Evolutionary conservation across 2,113 vertebrate genomes (phyloP).

Genomic region (Numenius arquata): DNA sequence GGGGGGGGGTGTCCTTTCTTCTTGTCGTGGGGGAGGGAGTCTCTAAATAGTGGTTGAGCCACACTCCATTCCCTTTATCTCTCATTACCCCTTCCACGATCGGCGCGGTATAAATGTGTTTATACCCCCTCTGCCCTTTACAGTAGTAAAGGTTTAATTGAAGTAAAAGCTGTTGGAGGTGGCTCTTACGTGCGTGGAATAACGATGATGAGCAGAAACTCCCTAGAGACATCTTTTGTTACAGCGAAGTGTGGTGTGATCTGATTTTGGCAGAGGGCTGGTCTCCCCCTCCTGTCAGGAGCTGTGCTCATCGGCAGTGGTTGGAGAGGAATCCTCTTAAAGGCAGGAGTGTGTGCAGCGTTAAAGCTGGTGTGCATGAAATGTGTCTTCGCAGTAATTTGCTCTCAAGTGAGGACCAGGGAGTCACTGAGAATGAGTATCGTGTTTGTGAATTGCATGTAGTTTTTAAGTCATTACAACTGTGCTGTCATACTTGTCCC

Average conservation of each 20-base stretch:
- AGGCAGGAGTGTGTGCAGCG: neutral
- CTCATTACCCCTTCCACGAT: neutral
- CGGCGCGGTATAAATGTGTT: neutral
- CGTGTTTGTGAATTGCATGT: neutral
- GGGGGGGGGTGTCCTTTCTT: neutral
- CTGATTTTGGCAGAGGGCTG: slow-evolving; percentile 12
- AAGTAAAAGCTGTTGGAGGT: slow-evolving; percentile 4
- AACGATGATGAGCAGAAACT: neutral
- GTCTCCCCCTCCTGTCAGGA: neutral
- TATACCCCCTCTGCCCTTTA: neutral
- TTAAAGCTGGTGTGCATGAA: neutral
- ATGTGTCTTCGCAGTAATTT: neutral
- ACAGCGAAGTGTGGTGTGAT: neutral
- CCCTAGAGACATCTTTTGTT: slow-evolving; percentile 48
- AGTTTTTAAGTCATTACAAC: neutral
- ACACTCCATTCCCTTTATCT: neutral
- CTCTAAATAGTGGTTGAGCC: neutral
- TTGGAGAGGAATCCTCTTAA: neutral
- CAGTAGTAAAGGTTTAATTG: neutral
- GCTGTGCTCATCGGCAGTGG: neutral
- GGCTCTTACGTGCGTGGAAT: slow-evolving; percentile 17
- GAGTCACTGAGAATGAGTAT: neutral
- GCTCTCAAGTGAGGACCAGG: neutral
- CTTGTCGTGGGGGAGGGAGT: neutral
- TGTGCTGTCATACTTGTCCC: neutral